Evolutionary conservation across 2,797 vertebrate genomes (phyloP).

Genomic region (Eremophila alpestris): DNA sequence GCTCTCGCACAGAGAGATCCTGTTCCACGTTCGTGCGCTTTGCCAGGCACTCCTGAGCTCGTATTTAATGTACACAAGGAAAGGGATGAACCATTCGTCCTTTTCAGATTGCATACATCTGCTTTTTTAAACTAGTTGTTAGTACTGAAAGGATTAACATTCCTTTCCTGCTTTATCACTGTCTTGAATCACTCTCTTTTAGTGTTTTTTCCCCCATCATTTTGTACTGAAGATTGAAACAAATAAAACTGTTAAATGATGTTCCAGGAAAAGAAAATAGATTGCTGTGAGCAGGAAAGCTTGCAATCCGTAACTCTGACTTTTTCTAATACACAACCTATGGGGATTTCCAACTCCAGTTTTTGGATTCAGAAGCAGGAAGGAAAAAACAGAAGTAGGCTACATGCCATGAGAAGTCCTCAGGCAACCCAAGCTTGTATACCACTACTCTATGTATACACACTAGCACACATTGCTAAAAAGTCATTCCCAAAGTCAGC

Average conservation of each 20-base stretch:
- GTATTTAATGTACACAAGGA: neutral
- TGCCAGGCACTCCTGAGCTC: neutral
- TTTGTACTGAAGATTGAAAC: neutral
- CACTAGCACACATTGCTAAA: conserved; percentile 46
- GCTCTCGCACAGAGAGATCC: neutral
- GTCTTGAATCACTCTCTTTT: neutral
- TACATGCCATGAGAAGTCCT: neutral
- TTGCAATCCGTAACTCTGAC: neutral
- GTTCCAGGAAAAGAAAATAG: neutral
- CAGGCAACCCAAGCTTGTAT: conserved; percentile 19
- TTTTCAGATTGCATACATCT: neutral
- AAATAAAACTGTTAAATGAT: neutral
- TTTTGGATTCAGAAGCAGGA: neutral
- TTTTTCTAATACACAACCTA: neutral
- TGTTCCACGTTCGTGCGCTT: neutral
- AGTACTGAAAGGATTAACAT: neutral
- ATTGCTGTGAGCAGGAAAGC: neutral
- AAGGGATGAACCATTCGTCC: neutral
- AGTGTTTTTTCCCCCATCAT: neutral
- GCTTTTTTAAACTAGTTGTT: neutral
- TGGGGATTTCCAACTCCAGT: neutral
- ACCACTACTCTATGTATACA: conserved; percentile 36
- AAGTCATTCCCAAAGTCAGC: conserved; percentile 57
- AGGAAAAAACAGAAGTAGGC: neutral
- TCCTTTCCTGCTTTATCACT: neutral